These are phyloP conservation scores for Cyprinella venusta DNA, from an alignment of 2,797 vertebrate species.

Conservation along the genomic window DNA sequence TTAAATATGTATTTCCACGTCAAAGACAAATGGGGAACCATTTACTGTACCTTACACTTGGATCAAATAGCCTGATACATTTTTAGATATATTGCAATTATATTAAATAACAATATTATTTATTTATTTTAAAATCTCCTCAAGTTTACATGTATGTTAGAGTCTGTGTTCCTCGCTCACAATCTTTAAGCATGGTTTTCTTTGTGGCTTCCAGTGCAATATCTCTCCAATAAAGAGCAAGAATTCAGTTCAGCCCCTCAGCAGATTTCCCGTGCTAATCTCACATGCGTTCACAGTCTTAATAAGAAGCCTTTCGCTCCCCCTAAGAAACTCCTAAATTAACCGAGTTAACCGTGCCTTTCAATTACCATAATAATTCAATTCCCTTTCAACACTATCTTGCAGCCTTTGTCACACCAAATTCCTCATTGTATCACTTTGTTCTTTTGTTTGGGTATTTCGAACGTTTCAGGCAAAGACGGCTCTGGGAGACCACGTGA, in stretches of 20 bases:
- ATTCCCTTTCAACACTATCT: background rate
- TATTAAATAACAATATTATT: background rate
- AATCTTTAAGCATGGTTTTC: background rate
- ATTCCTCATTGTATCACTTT: background rate
- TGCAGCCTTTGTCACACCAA: background rate
- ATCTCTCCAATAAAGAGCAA: background rate
- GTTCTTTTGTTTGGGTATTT: background rate
- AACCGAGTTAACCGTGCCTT: background rate
- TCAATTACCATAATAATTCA: background rate
- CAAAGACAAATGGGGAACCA: background rate
- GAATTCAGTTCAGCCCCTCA: conserved; percentile 8
- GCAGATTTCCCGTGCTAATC: conserved; percentile 2
- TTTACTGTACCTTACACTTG: background rate
- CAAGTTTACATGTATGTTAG: background rate
- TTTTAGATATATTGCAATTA: background rate
- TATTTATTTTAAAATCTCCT: background rate
- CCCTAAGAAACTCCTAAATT: background rate
- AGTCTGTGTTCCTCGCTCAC: background rate
- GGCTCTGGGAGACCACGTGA: conserved; percentile 88
- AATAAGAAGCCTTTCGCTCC: background rate
- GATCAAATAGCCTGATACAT: background rate
- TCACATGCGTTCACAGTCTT: background rate
- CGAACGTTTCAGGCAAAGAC: conserved; percentile 84
- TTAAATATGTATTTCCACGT: background rate
- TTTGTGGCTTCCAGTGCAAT: background rate